Conservation (phyloP, 1,140 invertebrate genomes). For the Acromyrmex charruanus region DNA sequence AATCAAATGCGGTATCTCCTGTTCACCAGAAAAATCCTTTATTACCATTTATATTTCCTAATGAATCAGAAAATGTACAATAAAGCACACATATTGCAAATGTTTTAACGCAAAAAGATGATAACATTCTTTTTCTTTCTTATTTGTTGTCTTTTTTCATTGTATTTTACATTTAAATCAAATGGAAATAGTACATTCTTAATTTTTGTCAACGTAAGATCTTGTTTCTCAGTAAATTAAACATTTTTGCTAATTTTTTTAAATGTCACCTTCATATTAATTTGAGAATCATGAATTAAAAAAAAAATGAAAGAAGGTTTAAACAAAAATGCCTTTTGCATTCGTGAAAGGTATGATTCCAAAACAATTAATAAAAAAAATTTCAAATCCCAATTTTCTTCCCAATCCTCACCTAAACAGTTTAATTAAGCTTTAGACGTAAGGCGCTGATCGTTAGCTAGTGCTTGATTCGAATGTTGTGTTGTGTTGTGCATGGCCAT, state of each 20-base stretch:
- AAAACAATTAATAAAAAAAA: not conserved
- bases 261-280: not conserved
- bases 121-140: not conserved
- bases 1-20: conserved; percentile 13
- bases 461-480: conserved; percentile 85
- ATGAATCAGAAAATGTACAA: not conserved
- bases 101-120: not conserved
- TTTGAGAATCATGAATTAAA: not conserved
- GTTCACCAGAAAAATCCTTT: conserved; percentile 16
- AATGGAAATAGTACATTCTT: not conserved
- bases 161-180: not conserved
- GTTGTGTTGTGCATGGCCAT: conserved; percentile 87
- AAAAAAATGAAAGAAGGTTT: not conserved
- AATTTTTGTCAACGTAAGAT: not conserved
- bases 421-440: conserved; percentile 81
- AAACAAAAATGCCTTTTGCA: not conserved
- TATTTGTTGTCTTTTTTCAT: not conserved
- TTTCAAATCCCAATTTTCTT: conserved; percentile 45
- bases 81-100: not conserved
- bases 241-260: not conserved
- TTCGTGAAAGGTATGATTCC: not conserved
- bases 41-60: not conserved
- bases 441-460: conserved; percentile 82
- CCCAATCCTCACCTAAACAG: conserved; percentile 56
- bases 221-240: not conserved